Base-by-base conservation (phyloP, 2,888 invertebrate species). In the Gymnocheta viridis region DNA sequence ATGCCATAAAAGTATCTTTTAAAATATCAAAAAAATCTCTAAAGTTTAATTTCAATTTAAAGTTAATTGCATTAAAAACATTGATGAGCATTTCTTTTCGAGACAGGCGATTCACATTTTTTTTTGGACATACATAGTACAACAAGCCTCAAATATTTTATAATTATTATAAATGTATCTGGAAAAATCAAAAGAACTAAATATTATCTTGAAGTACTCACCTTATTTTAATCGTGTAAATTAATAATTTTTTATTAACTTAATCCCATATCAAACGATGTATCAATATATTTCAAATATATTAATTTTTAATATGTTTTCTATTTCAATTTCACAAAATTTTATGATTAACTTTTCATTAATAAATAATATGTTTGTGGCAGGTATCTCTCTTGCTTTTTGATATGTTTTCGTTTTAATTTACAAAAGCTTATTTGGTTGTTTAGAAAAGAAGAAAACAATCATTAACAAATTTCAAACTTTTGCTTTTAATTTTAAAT, bases 191-290 rank as follows among this genome's bases (percentile, higher is more conserved):
- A n/a, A n/a, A n/a, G n/a, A n/a, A 17, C 44, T 12, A 12, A 51
- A 24, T 14, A 14, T 2, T 10, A 14, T 24, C 10, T 32, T 3
- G 12, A 38, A 44, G 44, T n/a, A 64, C 70, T 79, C 38, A 79
- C 78, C 78, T 70, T 70, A 51, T 51, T 51, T 41, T 7, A 51
- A 4, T 29, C 6, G 1, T 27, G 14, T 38, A 14, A 22, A 54
- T 29, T 4, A 19, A 49, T n/a, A 32, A 19, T 35, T 62, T 54
- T n/a, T 69, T 44, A 17, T 77, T 35, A 54, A 44, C 24, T 79
- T 64, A 54, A 70, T 54, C 24, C 54, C 62, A 79, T 62, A 78
- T 70, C 62, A 51, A 62, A 29, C 19, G 51, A 41, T 69, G 60
- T 77, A 69, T 41, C 5, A 69, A 54, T 54, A 51, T 62, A 41